phyloP scores from a whole-genome alignment of 2,797 vertebrate genomes.

The Xiphophorus birchmanni region DNA sequence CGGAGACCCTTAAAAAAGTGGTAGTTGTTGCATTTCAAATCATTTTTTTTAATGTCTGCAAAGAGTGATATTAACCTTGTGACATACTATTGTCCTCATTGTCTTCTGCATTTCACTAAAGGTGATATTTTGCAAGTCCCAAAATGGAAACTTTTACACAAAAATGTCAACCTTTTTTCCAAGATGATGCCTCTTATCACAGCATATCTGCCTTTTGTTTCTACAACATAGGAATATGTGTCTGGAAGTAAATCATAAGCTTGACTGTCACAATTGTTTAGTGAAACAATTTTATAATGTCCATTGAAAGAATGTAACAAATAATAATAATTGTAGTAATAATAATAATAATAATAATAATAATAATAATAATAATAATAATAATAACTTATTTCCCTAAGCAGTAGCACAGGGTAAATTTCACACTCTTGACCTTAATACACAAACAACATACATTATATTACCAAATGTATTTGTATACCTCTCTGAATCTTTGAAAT shows the following conservation, averaged over 20 bases:
- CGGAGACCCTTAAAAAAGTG: neutral
- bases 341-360: too few relatives aligned
- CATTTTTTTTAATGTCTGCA: neutral
- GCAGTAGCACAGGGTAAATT: neutral
- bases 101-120: neutral
- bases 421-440: neutral
- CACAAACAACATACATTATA: neutral
- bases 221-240: neutral
- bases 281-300: neutral
- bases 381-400: neutral
- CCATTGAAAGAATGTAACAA: neutral
- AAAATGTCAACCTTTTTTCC: neutral
- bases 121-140: neutral
- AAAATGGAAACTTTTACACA: neutral
- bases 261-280: neutral
- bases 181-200: neutral
- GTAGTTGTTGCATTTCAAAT: neutral
- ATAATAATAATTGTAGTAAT: neutral
- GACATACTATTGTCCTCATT: neutral
- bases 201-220: neutral
- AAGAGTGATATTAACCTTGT: neutral
- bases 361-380: neutral
- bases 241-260: neutral
- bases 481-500: neutral
- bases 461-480: neutral